Conservation (phyloP, 2,113 vertebrate genomes). For the Xyliphius kryptos region DNA sequence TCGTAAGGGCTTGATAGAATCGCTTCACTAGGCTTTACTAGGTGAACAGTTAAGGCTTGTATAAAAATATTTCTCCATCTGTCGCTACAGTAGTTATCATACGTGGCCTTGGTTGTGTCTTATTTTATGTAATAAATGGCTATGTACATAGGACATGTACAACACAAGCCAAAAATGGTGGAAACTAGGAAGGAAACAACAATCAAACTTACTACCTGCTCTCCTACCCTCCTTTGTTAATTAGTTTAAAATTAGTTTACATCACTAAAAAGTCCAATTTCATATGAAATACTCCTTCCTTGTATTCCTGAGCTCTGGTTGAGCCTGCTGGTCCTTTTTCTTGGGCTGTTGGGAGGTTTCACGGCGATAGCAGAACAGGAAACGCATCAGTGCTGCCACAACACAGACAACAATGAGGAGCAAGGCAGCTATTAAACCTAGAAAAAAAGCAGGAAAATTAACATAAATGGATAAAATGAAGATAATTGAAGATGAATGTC, state of each 20-base stretch:
- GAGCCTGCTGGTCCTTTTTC: slow-evolving; percentile 70
- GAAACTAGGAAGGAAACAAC: slow-evolving; percentile 2
- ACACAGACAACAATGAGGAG: slow-evolving; percentile 73
- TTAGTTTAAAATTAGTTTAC: slow-evolving; percentile 1
- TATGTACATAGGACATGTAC: no score
- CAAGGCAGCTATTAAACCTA: slow-evolving; percentile 77
- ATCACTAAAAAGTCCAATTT: slow-evolving; percentile 32
- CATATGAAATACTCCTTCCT: slow-evolving; percentile 83
- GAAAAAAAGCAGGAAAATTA: not conserved
- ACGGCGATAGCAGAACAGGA: slow-evolving; percentile 73
- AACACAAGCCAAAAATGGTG: not conserved
- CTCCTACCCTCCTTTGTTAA: slow-evolving; percentile 18
- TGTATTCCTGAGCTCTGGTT: slow-evolving; percentile 69
- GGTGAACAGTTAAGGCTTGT: not conserved
- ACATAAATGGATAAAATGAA: no score
- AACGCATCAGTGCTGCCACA: slow-evolving; percentile 69
- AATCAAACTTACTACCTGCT: slow-evolving; percentile 14
- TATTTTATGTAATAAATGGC: no score
- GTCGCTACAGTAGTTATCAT: not conserved
- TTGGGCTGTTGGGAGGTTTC: slow-evolving; percentile 63
- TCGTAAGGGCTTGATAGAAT: not conserved
- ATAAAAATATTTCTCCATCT: not conserved
- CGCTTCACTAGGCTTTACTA: not conserved
- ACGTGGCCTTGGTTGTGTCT: no score
- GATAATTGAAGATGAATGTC: no score